A percentile compares a stretch with the other conserved stretches of the same genome.
Evolutionary conservation across 2,888 invertebrate species (phyloP).

Genomic region (Rhorus exstirpatorius): DNA sequence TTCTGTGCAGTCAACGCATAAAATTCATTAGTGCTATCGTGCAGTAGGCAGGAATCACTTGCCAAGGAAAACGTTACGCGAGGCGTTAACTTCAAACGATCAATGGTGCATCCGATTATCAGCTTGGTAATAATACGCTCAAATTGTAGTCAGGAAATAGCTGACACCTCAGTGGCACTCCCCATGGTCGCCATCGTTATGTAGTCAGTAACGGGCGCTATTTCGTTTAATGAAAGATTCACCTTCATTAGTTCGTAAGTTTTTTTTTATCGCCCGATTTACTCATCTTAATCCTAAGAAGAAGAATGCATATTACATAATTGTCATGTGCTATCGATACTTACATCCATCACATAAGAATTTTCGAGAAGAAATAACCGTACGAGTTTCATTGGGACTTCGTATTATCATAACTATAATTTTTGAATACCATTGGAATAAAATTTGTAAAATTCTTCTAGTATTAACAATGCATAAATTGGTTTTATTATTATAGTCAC

Average conservation of each 20-base stretch:
- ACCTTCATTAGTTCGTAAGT: slow-evolving; percentile 8
- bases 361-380: background rate
- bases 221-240: slow-evolving; percentile 15
- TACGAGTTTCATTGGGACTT: slow-evolving; percentile 9
- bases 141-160: background rate
- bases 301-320: slow-evolving; percentile 12
- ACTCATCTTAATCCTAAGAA: slow-evolving; percentile 3
- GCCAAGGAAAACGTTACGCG: too few relatives aligned
- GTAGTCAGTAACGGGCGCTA: background rate
- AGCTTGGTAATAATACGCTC: too few relatives aligned
- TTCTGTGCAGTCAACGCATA: too few relatives aligned
- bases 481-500: slow-evolving; percentile 29
- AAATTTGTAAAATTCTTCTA: slow-evolving; percentile 35
- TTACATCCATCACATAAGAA: slow-evolving; percentile 20
- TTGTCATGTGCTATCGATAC: slow-evolving; percentile 23
- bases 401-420: slow-evolving; percentile 16
- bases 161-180: too few relatives aligned
- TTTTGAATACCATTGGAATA: slow-evolving; percentile 21
- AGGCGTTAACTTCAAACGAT: too few relatives aligned
- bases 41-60: too few relatives aligned
- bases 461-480: slow-evolving; percentile 39
- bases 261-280: slow-evolving; percentile 20
- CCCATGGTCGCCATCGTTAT: too few relatives aligned
- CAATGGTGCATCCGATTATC: too few relatives aligned
- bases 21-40: too few relatives aligned